These are phyloP conservation scores for Zootoca vivipara DNA, from an alignment of 2,113 vertebrate genomes.

Conservation along the genomic window DNA sequence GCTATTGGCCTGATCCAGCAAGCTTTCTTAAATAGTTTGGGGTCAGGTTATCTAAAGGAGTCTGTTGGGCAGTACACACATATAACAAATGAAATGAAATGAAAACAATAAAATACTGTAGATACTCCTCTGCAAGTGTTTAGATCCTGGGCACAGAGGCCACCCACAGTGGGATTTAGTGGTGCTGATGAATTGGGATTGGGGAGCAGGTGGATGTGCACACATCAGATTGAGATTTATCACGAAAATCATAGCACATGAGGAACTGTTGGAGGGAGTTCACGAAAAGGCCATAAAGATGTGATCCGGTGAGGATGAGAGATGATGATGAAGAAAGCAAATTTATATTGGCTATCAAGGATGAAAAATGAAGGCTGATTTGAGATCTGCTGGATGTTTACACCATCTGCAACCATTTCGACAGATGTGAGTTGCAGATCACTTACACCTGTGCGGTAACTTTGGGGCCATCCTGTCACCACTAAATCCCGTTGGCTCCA, in stretches of 20 bases:
- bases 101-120: too few species aligned
- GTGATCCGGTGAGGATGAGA: too few species aligned
- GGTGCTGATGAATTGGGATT: background rate
- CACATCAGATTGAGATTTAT: background rate
- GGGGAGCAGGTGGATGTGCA: background rate
- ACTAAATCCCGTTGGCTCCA: background rate
- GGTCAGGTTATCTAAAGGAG: too few species aligned
- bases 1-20: background rate
- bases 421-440: background rate
- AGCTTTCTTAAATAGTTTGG: background rate
- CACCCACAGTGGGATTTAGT: too few species aligned
- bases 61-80: too few species aligned
- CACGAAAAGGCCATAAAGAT: background rate
- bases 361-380: constrained; percentile 6
- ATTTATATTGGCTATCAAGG: background rate
- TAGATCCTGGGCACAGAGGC: too few species aligned
- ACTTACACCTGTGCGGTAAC: background rate
- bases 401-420: background rate
- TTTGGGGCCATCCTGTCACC: background rate
- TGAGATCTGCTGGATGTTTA: background rate
- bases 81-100: too few species aligned
- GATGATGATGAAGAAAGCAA: background rate
- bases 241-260: background rate
- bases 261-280: background rate
- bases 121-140: background rate